phyloP scores from a whole-genome alignment of 2,888 invertebrate genomes.

The Catonia carolina region DNA sequence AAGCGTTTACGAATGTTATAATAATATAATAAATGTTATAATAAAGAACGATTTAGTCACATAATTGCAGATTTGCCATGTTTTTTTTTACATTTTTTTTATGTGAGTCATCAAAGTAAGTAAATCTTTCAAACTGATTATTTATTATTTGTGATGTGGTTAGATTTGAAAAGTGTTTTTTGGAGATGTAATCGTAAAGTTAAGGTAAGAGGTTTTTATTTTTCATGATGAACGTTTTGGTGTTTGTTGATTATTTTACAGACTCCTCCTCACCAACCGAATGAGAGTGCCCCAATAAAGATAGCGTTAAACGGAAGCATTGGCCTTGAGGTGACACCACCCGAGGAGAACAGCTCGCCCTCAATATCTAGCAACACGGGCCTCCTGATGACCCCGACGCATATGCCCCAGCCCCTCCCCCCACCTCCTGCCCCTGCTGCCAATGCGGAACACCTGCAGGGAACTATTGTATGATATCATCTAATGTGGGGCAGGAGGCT shows the following conservation, averaged over 20 bases:
- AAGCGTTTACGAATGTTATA: no score
- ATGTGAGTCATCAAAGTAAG: no score
- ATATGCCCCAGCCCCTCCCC: slow-evolving; percentile 21
- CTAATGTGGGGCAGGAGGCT: slow-evolving; percentile 87
- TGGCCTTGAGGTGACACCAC: slow-evolving; percentile 71
- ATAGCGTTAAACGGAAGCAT: slow-evolving; percentile 81
- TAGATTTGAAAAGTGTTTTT: no score
- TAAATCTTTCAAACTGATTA: no score
- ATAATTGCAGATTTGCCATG: no score
- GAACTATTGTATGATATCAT: slow-evolving; percentile 93
- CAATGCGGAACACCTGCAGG: slow-evolving; percentile 48
- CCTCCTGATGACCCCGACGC: slow-evolving; percentile 33
- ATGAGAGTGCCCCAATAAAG: slow-evolving; percentile 50
- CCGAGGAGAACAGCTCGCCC: slow-evolving; percentile 48
- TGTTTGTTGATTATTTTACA: slow-evolving; percentile 5
- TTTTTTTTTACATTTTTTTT: no score
- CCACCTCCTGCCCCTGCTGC: slow-evolving; percentile 8
- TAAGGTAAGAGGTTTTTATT: neutral
- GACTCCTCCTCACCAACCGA: slow-evolving; percentile 27
- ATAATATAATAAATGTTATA: no score
- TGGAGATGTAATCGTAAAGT: no score
- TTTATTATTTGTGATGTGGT: no score
- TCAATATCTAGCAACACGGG: slow-evolving; percentile 45
- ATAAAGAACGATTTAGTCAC: no score
- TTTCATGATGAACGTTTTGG: neutral